These are phyloP conservation scores for Cydia amplana DNA, from an alignment of 1,140 invertebrate genomes.

Conservation along the genomic window DNA sequence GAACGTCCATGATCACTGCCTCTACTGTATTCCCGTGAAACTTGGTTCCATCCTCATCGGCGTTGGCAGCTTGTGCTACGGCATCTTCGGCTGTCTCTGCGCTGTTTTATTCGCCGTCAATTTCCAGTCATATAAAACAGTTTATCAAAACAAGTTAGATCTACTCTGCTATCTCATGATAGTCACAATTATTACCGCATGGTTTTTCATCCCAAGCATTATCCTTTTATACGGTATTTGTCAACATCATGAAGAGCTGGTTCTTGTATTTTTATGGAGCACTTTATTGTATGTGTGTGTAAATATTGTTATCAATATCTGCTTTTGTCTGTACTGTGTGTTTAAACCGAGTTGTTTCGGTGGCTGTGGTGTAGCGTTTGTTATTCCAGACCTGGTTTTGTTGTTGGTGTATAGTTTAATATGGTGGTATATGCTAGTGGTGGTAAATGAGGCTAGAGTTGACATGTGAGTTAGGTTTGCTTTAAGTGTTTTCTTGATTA, in stretches of 20 bases:
- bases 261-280: background rate
- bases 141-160: background rate
- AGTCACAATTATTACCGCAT: background rate
- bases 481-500: conserved; percentile 1
- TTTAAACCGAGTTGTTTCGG: background rate
- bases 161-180: background rate
- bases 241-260: background rate
- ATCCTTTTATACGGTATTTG: background rate
- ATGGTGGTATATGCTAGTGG: background rate
- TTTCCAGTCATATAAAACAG: background rate
- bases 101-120: background rate
- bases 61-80: background rate
- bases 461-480: background rate
- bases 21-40: background rate
- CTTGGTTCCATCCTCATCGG: background rate
- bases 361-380: background rate
- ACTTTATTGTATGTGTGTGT: background rate
- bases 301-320: conserved; percentile 2
- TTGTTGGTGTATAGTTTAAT: background rate
- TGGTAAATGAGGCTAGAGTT: background rate
- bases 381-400: background rate
- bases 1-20: background rate
- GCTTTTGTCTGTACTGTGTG: background rate
- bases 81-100: background rate
- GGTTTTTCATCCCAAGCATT: background rate